Conservation (phyloP, 1,140 invertebrate species). For the Drosophila malerkotliana region DNA sequence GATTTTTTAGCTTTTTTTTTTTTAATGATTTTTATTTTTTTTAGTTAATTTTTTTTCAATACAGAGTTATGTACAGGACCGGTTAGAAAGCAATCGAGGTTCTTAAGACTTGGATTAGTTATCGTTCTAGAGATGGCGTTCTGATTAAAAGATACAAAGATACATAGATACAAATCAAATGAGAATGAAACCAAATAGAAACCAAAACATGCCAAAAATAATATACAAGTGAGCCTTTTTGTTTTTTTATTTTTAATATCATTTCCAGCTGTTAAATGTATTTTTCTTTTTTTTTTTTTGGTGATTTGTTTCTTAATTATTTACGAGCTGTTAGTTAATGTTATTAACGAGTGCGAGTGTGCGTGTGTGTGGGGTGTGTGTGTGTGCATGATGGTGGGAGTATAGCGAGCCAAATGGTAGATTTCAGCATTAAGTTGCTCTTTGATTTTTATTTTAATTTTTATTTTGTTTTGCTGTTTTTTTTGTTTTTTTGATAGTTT, state of each 20-base stretch:
- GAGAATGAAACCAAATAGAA: slow-evolving; percentile 38
- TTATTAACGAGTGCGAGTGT: slow-evolving; percentile 51
- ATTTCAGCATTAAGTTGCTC: slow-evolving; percentile 43
- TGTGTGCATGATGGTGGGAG: slow-evolving; percentile 12
- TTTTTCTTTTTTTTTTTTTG: not conserved
- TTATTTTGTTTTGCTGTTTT: too few species aligned
- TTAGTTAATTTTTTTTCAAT: not conserved
- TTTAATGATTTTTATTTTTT: too few species aligned
- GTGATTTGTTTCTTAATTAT: slow-evolving; percentile 23
- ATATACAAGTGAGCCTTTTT: slow-evolving; percentile 12
- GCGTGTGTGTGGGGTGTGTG: slow-evolving; percentile 26
- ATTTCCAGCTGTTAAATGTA: slow-evolving; percentile 5
- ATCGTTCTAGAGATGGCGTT: slow-evolving; percentile 28
- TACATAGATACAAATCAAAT: slow-evolving; percentile 24
- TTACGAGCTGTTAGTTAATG: slow-evolving; percentile 65
- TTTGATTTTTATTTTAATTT: slow-evolving; percentile 10
- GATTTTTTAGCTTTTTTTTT: slow-evolving; percentile 48
- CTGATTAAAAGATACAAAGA: slow-evolving; percentile 18
- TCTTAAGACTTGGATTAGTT: slow-evolving; percentile 27
- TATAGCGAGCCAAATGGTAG: slow-evolving; percentile 65
- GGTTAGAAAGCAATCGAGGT: slow-evolving; percentile 40
- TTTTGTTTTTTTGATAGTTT: slow-evolving; percentile 57
- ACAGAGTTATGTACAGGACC: slow-evolving; percentile 51
- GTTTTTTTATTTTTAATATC: not conserved
- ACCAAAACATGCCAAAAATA: slow-evolving; percentile 64